Percentiles rank a stretch among this genome's conserved stretches.
Conservation (phyloP, 2,888 invertebrate species). For the Syritta pipiens region DNA sequence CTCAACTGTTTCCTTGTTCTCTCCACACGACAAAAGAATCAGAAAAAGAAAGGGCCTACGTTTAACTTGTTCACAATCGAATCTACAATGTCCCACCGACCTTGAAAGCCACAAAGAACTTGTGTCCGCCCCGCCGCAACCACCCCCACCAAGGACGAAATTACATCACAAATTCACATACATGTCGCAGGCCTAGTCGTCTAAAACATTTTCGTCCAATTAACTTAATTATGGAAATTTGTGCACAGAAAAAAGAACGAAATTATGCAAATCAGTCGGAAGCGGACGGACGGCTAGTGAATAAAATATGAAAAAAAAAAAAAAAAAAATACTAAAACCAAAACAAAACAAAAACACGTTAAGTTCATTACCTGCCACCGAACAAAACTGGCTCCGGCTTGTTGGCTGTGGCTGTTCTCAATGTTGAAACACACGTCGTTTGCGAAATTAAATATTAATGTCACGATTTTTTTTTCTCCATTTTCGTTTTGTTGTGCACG, state of each 20-base stretch:
- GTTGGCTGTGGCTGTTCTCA: no score
- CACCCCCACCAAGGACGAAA: slow-evolving; percentile 4
- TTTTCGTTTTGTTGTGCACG: background rate
- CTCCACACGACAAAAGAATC: no score
- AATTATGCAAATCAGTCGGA: slow-evolving; percentile 34
- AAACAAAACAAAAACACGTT: no score
- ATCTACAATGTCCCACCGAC: no score
- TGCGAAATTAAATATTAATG: slow-evolving; percentile 48
- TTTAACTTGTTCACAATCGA: no score
- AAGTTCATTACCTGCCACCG: slow-evolving; percentile 44
- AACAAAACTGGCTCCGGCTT: no score
- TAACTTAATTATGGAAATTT: slow-evolving; percentile 4
- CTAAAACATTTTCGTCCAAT: slow-evolving; percentile 2
- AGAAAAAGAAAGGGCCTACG: no score
- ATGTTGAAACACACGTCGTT: slow-evolving; percentile 28
- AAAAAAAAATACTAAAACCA: background rate
- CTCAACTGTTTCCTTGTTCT: no score
- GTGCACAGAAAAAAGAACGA: background rate
- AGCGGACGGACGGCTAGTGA: background rate
- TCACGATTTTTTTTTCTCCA: slow-evolving; percentile 21
- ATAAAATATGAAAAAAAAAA: slow-evolving; percentile 5
- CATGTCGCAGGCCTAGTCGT: background rate
- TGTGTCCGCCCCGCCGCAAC: no score
- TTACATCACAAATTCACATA: slow-evolving; percentile 3
- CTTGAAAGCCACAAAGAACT: background rate